Evolutionary conservation across 2,797 vertebrate species (phyloP), one percentile per base, ranked within the genome.

Genomic region (Platalea minor): DNA sequence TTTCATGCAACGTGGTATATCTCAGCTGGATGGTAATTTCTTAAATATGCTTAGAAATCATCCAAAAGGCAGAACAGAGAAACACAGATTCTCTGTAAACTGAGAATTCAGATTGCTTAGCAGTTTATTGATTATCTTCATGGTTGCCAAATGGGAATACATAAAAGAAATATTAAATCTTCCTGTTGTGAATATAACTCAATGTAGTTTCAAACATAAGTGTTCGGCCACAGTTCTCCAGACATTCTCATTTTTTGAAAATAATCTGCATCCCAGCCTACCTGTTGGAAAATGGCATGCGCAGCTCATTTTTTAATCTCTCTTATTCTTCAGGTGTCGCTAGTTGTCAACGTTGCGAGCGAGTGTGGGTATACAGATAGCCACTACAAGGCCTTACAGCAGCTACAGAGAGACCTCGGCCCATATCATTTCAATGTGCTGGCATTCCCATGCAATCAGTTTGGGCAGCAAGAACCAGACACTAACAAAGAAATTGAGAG

Each of bases 371-470:
- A 98, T 97, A 99, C 99, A 0, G 99, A 99, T 21, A 98, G 98
- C 29, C 99, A 99, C 98, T 99, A 99, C 97, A 98, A 96, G 73
- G 98, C 98, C 51, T 97, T 99, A 57, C 99, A 99, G 97, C 98
- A 99, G 98, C 97, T 99, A 24, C 99, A 99, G 97, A 97, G 98
- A 65, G 99, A 99, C 96, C 98, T 99, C 5, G 99, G 99, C 11
- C 98, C 99, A 0, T 98, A 98, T 69, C 99, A 99, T 96, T 99
- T 99, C 97, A 99, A 99, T 1, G 99, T 99, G 37, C 98, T 99
- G 81, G 99, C 98, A 16, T 99, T 99, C 95, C 99, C 99, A 33
- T 99, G 99, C 97, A 99, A 99, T 96, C 99, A 99, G 96, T 99
- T 99, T 81, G 99, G 99, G 41, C 99, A 99, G 90, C 99, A 99